A percentile compares a stretch with the other conserved stretches of the same genome.
Evolutionary conservation across 2,113 vertebrate genomes (phyloP).

Genomic region (Casuarius casuarius): DNA sequence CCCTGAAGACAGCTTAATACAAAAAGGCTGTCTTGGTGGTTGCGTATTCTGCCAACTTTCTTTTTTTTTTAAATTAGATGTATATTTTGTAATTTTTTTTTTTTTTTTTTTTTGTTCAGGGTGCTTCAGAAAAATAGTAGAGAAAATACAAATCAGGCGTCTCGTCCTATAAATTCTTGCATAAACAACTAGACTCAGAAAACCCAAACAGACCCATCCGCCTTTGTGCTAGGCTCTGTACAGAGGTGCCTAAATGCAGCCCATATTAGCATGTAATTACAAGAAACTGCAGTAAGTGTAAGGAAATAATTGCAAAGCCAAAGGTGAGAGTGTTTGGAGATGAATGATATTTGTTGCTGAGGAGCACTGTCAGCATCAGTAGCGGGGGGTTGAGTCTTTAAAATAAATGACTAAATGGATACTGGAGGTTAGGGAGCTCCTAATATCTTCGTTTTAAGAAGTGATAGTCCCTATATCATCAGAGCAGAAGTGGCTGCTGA

Average conservation of each 20-base stretch:
- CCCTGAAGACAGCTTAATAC: conserved; percentile 47
- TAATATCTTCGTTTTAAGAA: neutral
- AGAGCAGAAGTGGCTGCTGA: neutral
- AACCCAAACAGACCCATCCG: neutral
- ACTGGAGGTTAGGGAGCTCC: neutral
- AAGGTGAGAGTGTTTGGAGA: neutral
- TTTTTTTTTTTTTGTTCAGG: neutral
- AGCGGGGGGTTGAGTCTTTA: neutral
- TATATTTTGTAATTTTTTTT: neutral
- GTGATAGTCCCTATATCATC: neutral
- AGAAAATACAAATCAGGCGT: neutral
- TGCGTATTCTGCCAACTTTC: neutral
- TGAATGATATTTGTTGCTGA: conserved; percentile 17
- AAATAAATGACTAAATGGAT: neutral
- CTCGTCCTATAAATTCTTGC: conserved; percentile 4
- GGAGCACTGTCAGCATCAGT: neutral
- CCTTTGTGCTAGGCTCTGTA: neutral
- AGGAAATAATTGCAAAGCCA: conserved; percentile 18
- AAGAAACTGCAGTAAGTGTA: conserved; percentile 12
- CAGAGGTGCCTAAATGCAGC: neutral
- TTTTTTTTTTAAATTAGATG: conserved; percentile 7
- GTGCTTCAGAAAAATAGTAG: neutral
- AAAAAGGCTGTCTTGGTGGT: conserved; percentile 4
- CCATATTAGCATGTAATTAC: conserved; percentile 37
- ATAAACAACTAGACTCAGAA: neutral